Evolutionary conservation across 2,888 invertebrate species (phyloP).

Genomic region (Agapostemon virescens): DNA sequence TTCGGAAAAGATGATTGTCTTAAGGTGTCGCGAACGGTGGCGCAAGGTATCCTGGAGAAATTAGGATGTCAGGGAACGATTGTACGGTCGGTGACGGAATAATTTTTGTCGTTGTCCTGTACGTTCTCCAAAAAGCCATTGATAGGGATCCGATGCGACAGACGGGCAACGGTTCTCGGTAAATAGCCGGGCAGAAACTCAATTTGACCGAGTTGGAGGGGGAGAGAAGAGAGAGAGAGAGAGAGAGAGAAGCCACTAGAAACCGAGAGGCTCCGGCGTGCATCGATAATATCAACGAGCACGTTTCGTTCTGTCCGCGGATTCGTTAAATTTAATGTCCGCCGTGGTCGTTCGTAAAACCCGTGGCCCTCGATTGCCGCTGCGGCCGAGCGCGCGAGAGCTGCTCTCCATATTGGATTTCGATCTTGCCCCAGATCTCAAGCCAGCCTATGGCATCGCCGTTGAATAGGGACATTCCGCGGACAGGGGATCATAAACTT

Average conservation of each 20-base stretch:
- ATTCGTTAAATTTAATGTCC: conserved; percentile 72
- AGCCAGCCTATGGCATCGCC: conserved; percentile 30
- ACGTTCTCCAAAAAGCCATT: conserved; percentile 5
- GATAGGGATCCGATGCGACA: not conserved
- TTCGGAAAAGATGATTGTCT: too few relatives aligned
- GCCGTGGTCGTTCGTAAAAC: conserved; percentile 65
- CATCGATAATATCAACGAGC: conserved; percentile 69
- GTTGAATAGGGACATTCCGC: conserved; percentile 44
- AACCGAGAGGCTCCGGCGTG: conserved; percentile 13
- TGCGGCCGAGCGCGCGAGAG: conserved; percentile 20
- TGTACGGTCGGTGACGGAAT: not conserved
- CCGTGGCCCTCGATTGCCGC: conserved; percentile 40
- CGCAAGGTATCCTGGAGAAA: not conserved
- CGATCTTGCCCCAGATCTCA: conserved; percentile 54
- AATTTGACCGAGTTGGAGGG: conserved; percentile 22
- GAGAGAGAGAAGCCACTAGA: conserved; percentile 9
- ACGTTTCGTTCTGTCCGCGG: conserved; percentile 38
- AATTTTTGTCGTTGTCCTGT: conserved; percentile 11
- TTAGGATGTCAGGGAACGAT: not conserved
- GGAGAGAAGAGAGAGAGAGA: too few relatives aligned
- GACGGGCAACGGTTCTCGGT: conserved; percentile 8
- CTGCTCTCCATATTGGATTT: conserved; percentile 56
- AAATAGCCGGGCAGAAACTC: conserved; percentile 20
- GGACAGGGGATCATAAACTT: conserved; percentile 48
- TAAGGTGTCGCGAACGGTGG: too few relatives aligned